Conservation (phyloP, 2,113 vertebrate species). For the Paraplagusia blochii region DNA sequence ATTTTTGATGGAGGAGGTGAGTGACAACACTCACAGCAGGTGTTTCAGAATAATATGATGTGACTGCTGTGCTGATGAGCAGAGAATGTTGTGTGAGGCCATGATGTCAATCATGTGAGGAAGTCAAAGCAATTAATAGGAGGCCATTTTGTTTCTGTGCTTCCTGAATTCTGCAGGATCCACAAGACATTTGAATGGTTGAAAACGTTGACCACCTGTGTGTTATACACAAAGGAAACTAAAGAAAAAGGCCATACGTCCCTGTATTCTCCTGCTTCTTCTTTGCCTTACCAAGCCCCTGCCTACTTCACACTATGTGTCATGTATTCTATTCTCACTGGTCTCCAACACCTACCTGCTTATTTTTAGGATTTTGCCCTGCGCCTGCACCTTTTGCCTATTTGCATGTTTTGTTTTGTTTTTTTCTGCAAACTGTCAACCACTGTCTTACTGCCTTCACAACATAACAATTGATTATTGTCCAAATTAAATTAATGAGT, state of each 20-base stretch:
- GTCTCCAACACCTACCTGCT: background rate
- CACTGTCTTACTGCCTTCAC: background rate
- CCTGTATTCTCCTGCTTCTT: too few relatives aligned
- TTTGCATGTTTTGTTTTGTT: background rate
- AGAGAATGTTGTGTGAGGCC: slow-evolving; percentile 28
- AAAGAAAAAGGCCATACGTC: too few relatives aligned
- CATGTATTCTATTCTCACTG: too few relatives aligned
- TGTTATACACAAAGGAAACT: too few relatives aligned
- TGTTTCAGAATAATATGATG: slow-evolving; percentile 56
- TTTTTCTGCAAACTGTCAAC: background rate
- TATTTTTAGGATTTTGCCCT: background rate
- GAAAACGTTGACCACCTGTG: too few relatives aligned
- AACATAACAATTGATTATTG: too few relatives aligned
- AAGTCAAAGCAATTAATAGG: slow-evolving; percentile 30
- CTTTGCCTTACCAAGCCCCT: too few relatives aligned
- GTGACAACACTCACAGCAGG: slow-evolving; percentile 57
- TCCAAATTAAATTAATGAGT: too few relatives aligned
- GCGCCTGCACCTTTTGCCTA: background rate
- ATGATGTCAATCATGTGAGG: slow-evolving; percentile 50
- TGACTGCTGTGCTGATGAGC: slow-evolving; percentile 57
- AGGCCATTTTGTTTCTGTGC: slow-evolving; percentile 13
- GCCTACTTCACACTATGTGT: too few relatives aligned
- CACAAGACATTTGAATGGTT: too few relatives aligned
- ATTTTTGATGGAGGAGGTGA: slow-evolving; percentile 33
- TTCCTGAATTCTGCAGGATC: too few relatives aligned